Conservation (phyloP, 1,140 invertebrate genomes). For the Zaprionus ghesquierei region DNA sequence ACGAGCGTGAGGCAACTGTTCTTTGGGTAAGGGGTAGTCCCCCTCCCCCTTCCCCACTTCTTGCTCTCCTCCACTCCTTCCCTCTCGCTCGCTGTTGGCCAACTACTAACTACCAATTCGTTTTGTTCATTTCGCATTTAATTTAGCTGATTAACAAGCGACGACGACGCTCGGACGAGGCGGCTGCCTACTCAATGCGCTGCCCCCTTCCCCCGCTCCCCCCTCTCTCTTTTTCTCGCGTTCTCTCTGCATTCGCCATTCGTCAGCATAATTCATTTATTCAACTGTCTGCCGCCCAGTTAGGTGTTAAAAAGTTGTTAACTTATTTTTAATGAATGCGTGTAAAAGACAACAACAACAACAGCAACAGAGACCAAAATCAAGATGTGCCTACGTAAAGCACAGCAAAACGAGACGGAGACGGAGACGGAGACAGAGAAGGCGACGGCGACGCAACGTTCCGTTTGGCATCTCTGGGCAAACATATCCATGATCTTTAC, state of each 20-base stretch:
- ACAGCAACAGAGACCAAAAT: constrained; percentile 46
- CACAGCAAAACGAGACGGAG: constrained; percentile 40
- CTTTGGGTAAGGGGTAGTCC: neutral
- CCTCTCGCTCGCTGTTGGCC: neutral
- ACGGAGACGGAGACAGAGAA: neutral
- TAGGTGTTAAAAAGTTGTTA: constrained; percentile 82
- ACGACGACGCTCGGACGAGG: constrained; percentile 6
- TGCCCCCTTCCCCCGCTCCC: neutral
- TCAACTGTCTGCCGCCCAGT: constrained; percentile 81
- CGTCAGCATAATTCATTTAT: constrained; percentile 81
- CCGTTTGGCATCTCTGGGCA: constrained; percentile 59
- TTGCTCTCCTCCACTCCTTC: too few relatives aligned
- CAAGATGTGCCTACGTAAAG: constrained; percentile 76
- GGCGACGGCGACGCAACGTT: constrained; percentile 26
- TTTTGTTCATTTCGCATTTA: constrained; percentile 80
- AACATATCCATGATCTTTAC: constrained; percentile 72
- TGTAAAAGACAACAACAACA: constrained; percentile 62
- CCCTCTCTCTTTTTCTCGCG: neutral
- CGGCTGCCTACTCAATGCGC: constrained; percentile 7
- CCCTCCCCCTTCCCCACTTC: too few relatives aligned
- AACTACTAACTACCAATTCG: constrained; percentile 65
- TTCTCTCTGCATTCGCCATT: constrained; percentile 43
- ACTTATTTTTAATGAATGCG: constrained; percentile 82
- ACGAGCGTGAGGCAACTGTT: constrained; percentile 15
- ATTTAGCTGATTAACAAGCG: constrained; percentile 79